A percentile compares a stretch with the other conserved stretches of the same genome.
These are phyloP conservation scores for Aleiodes testaceus DNA, from an alignment of 2,888 invertebrate species.

Conservation along the genomic window DNA sequence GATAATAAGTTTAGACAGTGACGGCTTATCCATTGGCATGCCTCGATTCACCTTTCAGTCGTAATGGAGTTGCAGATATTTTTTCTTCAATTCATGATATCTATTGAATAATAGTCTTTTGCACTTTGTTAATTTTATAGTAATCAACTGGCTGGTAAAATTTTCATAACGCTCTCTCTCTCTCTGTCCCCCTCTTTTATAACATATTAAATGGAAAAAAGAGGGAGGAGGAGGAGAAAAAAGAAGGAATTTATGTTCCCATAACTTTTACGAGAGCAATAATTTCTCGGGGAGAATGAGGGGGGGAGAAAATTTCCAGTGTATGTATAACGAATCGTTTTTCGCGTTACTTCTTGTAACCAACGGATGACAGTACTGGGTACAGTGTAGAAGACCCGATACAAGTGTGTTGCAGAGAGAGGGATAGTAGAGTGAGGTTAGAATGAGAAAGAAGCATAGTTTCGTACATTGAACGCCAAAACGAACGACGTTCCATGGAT, in stretches of 20 bases:
- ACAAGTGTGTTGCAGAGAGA: conserved; percentile 38
- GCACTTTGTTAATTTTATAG: no score
- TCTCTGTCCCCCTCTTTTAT: no score
- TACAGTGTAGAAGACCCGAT: conserved; percentile 37
- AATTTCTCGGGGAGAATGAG: conserved; percentile 18
- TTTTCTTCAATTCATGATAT: no score
- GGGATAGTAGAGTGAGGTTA: conserved; percentile 28
- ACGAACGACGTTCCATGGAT: conserved; percentile 68
- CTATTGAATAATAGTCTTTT: no score
- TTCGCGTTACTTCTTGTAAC: conserved; percentile 22
- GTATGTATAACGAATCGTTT: conserved; percentile 33
- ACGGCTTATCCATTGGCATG: no score
- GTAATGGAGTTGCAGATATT: no score
- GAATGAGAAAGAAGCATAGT: conserved; percentile 39
- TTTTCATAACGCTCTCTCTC: no score
- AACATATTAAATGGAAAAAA: no score
- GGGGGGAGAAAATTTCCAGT: conserved; percentile 5
- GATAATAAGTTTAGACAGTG: no score
- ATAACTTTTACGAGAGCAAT: conserved; percentile 26
- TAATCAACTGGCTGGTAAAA: no score
- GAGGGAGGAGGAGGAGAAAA: background rate
- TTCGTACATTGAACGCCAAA: conserved; percentile 45
- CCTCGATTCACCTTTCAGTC: no score
- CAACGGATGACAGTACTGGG: conserved; percentile 31
- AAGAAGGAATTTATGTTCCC: conserved; percentile 8